Conservation (phyloP, 2,797 vertebrate genomes). For the Taenioides sp. region DNA sequence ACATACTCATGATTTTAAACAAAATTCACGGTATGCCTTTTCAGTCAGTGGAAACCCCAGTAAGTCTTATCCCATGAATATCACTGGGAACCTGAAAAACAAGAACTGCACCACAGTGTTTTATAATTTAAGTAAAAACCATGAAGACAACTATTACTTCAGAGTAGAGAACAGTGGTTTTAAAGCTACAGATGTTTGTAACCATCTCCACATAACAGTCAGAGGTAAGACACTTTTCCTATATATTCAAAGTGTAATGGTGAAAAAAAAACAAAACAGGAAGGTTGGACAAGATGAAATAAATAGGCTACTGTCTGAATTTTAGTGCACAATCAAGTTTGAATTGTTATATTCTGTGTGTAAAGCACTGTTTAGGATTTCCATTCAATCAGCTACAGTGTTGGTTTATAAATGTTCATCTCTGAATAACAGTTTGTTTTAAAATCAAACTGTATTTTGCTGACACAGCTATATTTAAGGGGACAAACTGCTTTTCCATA, state of each 20-base stretch:
- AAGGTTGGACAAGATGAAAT: neutral
- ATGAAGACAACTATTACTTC: conserved; percentile 46
- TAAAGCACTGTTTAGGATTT: too few relatives aligned
- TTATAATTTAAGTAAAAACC: neutral
- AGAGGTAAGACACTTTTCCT: conserved; percentile 34
- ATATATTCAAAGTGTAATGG: neutral
- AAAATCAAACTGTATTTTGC: too few relatives aligned
- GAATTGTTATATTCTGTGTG: too few relatives aligned
- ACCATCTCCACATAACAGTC: conserved; percentile 32
- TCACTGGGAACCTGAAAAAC: conserved; percentile 7
- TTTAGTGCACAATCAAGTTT: too few relatives aligned
- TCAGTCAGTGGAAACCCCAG: conserved; percentile 6
- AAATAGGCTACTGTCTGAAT: too few relatives aligned
- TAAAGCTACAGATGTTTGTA: accelerated
- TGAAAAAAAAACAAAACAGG: neutral
- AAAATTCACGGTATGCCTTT: accelerated
- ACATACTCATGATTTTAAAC: accelerated
- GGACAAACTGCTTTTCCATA: too few relatives aligned
- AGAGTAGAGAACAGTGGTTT: neutral
- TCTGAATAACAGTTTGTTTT: too few relatives aligned
- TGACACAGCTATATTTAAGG: too few relatives aligned
- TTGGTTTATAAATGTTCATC: too few relatives aligned
- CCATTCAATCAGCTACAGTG: too few relatives aligned
- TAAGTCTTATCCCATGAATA: conserved; percentile 11
- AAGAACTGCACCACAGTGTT: conserved; percentile 62